A percentile compares a stretch with the other conserved stretches of the same genome.
Evolutionary conservation across 2,888 invertebrate species (phyloP).

Genomic region (Orgyia antiqua): DNA sequence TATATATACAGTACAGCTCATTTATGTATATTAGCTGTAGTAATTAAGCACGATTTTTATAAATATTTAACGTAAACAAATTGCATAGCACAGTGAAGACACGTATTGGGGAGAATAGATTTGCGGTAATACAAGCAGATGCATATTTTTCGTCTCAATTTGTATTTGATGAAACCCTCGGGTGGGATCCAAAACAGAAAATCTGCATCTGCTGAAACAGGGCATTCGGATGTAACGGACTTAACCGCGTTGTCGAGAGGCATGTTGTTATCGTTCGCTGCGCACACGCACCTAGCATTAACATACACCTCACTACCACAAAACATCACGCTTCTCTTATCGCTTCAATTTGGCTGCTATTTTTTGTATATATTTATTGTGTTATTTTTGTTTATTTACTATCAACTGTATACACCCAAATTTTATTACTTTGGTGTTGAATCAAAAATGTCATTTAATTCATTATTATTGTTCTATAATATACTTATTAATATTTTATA

Average conservation of each 20-base stretch:
- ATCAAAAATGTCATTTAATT: conserved; percentile 5
- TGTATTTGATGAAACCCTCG: not conserved
- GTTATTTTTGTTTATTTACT: conserved; percentile 21
- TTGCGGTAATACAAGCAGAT: conserved; percentile 28
- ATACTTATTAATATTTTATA: conserved; percentile 2
- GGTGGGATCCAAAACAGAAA: conserved; percentile 5
- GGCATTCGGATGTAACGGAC: conserved; percentile 34
- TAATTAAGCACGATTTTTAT: not conserved
- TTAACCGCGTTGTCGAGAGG: conserved; percentile 37
- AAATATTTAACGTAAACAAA: not conserved
- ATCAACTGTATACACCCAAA: conserved; percentile 38
- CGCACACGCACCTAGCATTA: conserved; percentile 41
- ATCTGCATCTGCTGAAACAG: conserved; percentile 31
- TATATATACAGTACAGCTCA: not conserved
- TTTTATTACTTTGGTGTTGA: conserved; percentile 47
- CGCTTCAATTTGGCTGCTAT: conserved; percentile 49
- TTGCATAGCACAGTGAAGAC: conserved; percentile 4
- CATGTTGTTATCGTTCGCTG: conserved; percentile 35
- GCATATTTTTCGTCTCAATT: conserved; percentile 24
- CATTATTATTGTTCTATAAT: conserved; percentile 7
- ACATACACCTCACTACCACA: conserved; percentile 38
- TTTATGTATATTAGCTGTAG: not conserved
- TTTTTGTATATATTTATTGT: conserved; percentile 49
- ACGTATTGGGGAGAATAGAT: conserved; percentile 37
- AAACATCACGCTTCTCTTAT: conserved; percentile 46